A percentile compares a stretch with the other conserved stretches of the same genome.
Conservation (phyloP, 2,113 vertebrate genomes). For the Percina caprodes region DNA sequence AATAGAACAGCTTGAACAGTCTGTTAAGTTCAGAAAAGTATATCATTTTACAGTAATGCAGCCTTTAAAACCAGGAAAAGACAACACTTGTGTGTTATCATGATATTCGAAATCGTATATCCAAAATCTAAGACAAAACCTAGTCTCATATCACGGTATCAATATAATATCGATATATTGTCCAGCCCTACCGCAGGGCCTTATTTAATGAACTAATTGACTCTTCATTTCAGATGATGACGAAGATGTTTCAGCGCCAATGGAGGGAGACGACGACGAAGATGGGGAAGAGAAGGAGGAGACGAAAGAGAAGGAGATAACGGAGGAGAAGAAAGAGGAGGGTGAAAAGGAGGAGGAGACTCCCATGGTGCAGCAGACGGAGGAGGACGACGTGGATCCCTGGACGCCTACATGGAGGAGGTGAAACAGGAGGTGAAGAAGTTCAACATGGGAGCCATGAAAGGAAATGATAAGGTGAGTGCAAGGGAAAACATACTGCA, state of each 20-base stretch:
- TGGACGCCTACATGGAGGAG: slow-evolving; percentile 99
- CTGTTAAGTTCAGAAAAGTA: too few relatives aligned
- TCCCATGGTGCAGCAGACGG: slow-evolving; percentile 79
- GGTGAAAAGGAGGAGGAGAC: slow-evolving; percentile 84
- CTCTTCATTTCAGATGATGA: slow-evolving; percentile 80
- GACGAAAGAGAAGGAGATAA: slow-evolving; percentile 86
- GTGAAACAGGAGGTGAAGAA: slow-evolving; percentile 99
- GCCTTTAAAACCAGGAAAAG: too few relatives aligned
- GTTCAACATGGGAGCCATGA: slow-evolving; percentile 96
- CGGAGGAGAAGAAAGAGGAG: slow-evolving; percentile 84
- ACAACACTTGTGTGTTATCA: too few relatives aligned
- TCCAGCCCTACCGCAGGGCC: too few relatives aligned
- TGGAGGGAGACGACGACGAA: slow-evolving; percentile 89
- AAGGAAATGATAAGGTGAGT: slow-evolving; percentile 94
- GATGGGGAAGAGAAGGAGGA: slow-evolving; percentile 89
- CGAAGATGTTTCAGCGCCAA: slow-evolving; percentile 72
- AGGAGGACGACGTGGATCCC: slow-evolving; percentile 92
- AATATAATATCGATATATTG: too few relatives aligned
- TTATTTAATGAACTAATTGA: neutral
- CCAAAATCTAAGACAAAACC: too few relatives aligned
- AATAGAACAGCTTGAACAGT: too few relatives aligned
- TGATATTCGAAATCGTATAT: too few relatives aligned
- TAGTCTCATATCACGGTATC: too few relatives aligned
- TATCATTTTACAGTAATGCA: too few relatives aligned
- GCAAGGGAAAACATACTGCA: rapidly evolving